Evolutionary conservation across 2,113 vertebrate genomes (phyloP).

Genomic region (Gadus macrocephalus): DNA sequence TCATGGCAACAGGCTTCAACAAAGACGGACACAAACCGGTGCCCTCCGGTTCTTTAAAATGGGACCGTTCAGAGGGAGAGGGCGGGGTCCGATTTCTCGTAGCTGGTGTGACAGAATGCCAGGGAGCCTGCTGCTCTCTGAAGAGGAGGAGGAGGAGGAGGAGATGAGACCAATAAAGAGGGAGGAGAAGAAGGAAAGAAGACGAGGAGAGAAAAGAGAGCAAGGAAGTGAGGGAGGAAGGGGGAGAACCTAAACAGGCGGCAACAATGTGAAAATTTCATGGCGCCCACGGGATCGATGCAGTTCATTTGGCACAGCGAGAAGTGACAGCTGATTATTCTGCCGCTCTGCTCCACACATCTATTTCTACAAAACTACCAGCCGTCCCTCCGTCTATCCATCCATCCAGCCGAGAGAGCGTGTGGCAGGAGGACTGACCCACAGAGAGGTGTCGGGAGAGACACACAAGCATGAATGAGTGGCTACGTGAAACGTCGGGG

Average conservation of each 20-base stretch:
- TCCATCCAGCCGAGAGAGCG: constrained; percentile 21
- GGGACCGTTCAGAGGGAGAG: too few relatives aligned
- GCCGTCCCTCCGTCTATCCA: constrained; percentile 10
- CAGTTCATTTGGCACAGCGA: constrained; percentile 73
- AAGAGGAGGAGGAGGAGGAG: constrained; percentile 16
- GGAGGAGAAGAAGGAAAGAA: constrained; percentile 7
- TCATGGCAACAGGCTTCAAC: too few relatives aligned
- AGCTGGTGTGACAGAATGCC: constrained; percentile 26
- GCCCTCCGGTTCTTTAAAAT: too few relatives aligned
- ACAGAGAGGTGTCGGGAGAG: neutral
- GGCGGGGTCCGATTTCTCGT: constrained; percentile 23
- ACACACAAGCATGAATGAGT: neutral
- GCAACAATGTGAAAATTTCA: constrained; percentile 67
- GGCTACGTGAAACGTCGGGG: neutral
- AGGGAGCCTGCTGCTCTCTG: constrained; percentile 46
- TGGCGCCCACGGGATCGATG: constrained; percentile 64
- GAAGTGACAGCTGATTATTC: constrained; percentile 80
- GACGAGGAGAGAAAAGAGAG: neutral
- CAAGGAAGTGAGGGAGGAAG: constrained; percentile 6
- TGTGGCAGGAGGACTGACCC: constrained; percentile 21
- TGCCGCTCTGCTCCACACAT: constrained; percentile 59
- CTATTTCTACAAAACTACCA: constrained; percentile 58
- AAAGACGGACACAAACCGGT: too few relatives aligned
- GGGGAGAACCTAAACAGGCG: constrained; percentile 38
- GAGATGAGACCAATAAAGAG: too few relatives aligned